phyloP scores from a whole-genome alignment of 1,140 invertebrate species.

The Meloidogyne exigua region DNA sequence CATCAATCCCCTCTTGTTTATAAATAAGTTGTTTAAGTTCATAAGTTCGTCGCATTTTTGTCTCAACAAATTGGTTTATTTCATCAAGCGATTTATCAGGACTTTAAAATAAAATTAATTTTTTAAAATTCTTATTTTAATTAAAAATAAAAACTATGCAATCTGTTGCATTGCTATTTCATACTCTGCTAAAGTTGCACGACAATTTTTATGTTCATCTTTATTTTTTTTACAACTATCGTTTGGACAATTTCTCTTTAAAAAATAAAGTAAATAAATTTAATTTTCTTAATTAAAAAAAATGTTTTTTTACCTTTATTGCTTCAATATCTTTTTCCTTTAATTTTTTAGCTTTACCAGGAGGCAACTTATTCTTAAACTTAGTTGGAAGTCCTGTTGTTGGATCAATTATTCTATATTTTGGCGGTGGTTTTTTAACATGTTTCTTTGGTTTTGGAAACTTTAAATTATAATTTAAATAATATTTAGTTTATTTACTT shows the following conservation, averaged over 20 bases:
- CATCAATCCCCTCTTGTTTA: not conserved
- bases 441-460: conserved; percentile 18
- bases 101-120: not conserved
- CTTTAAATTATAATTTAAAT: not conserved
- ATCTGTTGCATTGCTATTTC: not conserved
- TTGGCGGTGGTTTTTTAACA: not conserved
- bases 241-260: conserved; percentile 14
- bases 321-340: not conserved
- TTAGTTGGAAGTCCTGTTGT: not conserved
- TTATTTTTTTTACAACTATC: conserved; percentile 3
- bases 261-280: not conserved
- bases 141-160: not conserved
- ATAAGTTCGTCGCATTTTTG: not conserved
- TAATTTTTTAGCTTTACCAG: not conserved
- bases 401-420: not conserved
- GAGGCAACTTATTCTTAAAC: conserved; percentile 6
- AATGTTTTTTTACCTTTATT: not conserved
- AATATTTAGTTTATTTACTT: not conserved
- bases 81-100: conserved; percentile 8
- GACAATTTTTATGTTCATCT: not conserved
- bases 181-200: conserved; percentile 11
- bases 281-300: not conserved
- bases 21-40: conserved; percentile 12
- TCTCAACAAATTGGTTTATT: not conserved
- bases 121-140: not conserved